These are phyloP conservation scores for Mamestra brassicae DNA, from an alignment of 2,888 invertebrate genomes.

Conservation along the genomic window DNA sequence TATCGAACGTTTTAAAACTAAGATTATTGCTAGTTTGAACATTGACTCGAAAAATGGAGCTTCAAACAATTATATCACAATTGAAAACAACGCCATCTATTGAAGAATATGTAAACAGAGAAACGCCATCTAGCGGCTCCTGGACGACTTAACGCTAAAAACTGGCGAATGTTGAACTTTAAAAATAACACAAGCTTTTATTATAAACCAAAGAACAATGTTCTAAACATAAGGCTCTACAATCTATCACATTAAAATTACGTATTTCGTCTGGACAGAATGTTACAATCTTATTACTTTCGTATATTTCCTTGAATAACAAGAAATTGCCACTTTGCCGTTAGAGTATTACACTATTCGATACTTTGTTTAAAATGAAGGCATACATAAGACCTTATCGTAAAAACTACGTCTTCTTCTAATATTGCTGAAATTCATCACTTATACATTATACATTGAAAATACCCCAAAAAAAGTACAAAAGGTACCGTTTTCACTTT, in stretches of 20 bases:
- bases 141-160: background rate
- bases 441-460: constrained; percentile 25
- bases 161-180: background rate
- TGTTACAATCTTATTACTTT: constrained; percentile 60
- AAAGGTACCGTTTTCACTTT: constrained; percentile 23
- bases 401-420: constrained; percentile 33
- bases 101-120: background rate
- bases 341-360: constrained; percentile 30
- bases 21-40: constrained; percentile 55
- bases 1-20: constrained; percentile 39
- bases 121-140: constrained; percentile 13
- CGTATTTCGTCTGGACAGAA: constrained; percentile 74
- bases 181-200: constrained; percentile 12
- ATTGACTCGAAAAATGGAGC: constrained; percentile 22
- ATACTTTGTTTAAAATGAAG: constrained; percentile 35
- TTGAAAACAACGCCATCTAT: constrained; percentile 37
- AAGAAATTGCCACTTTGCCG: constrained; percentile 38
- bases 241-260: constrained; percentile 72
- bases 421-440: constrained; percentile 65
- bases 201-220: constrained; percentile 33
- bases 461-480: constrained; percentile 28
- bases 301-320: constrained; percentile 44
- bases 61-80: constrained; percentile 13
- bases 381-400: constrained; percentile 38
- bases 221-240: constrained; percentile 55